Evolutionary conservation across 2,888 invertebrate species (phyloP).

Genomic region (Ormia ochracea): DNA sequence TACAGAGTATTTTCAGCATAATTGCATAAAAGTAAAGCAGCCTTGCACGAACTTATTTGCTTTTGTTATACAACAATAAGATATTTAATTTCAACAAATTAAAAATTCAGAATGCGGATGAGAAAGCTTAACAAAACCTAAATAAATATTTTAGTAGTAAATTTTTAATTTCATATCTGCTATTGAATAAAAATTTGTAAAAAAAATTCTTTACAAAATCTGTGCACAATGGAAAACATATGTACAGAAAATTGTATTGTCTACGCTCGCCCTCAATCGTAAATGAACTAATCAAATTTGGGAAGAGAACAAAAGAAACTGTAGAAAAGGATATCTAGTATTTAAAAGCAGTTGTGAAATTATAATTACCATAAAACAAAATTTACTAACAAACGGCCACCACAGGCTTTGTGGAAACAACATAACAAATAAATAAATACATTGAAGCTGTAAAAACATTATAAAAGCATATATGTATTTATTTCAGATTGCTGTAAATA

Average conservation of each 20-base stretch:
- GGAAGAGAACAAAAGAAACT: background rate
- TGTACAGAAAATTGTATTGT: background rate
- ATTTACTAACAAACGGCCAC: conserved; percentile 44
- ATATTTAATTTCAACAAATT: no score
- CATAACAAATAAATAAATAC: background rate
- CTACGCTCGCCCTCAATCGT: background rate
- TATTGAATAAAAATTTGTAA: background rate
- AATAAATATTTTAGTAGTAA: background rate
- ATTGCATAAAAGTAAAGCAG: no score
- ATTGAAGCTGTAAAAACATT: background rate
- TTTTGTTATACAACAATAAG: no score
- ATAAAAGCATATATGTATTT: conserved; percentile 6
- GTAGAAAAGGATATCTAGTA: background rate
- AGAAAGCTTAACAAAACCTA: no score
- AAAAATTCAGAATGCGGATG: no score
- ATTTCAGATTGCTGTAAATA: conserved; percentile 45
- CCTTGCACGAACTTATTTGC: no score
- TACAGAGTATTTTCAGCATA: no score
- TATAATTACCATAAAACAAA: conserved; percentile 49
- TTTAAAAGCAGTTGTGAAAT: conserved; percentile 17
- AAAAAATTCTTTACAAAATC: background rate
- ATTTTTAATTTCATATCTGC: background rate
- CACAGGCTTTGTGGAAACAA: conserved; percentile 3
- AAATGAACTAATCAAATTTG: conserved; percentile 13
- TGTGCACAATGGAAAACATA: background rate